These are phyloP conservation scores for Gymnosoma rotundatum DNA, from an alignment of 2,888 invertebrate species.

Conservation along the genomic window DNA sequence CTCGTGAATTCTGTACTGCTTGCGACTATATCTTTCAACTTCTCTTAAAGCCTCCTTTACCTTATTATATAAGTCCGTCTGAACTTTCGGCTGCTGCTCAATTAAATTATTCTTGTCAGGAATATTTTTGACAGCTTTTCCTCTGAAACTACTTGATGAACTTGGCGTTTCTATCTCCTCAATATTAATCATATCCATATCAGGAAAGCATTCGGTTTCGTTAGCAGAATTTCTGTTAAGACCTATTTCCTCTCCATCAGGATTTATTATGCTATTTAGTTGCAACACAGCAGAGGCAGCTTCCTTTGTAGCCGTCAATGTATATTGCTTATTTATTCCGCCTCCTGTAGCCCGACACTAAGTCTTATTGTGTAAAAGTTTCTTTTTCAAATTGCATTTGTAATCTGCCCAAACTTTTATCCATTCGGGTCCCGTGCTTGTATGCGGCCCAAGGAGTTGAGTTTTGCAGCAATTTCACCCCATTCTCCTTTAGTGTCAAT, in stretches of 20 bases:
- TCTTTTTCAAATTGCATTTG: conserved; percentile 22
- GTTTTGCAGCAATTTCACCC: conserved; percentile 3
- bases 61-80: conserved; percentile 19
- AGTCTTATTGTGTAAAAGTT: conserved; percentile 7
- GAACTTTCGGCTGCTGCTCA: conserved; percentile 24
- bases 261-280: conserved; percentile 18
- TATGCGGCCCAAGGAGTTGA: no score
- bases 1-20: conserved; percentile 1
- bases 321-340: conserved; percentile 16
- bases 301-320: background rate
- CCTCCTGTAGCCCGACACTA: conserved; percentile 22
- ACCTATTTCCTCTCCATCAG: conserved; percentile 26
- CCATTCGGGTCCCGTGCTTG: no score
- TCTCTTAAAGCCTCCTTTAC: conserved; percentile 19
- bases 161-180: background rate
- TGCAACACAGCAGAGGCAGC: conserved; percentile 9
- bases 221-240: conserved; percentile 1
- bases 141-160: background rate
- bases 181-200: background rate
- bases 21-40: conserved; percentile 26
- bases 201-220: conserved; percentile 2
- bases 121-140: conserved; percentile 6
- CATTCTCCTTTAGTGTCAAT: conserved; percentile 22
- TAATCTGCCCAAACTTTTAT: conserved; percentile 37
- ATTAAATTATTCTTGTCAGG: background rate